Evolutionary conservation across 2,113 vertebrate genomes (phyloP).

Genomic region (Eudorcas thomsonii): DNA sequence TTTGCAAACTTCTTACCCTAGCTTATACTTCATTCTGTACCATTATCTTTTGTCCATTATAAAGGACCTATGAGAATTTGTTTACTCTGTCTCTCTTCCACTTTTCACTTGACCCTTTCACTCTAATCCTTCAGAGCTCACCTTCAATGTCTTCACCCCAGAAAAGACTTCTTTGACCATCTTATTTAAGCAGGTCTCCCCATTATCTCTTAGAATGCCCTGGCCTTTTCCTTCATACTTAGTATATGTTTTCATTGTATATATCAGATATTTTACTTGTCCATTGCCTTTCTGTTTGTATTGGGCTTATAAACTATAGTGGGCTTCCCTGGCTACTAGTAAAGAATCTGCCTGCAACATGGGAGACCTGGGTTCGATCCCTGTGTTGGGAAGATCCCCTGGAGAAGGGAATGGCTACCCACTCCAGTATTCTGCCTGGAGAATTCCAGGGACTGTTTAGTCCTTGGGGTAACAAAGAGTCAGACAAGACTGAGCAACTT

Average conservation of each 20-base stretch:
- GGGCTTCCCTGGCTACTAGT: not conserved
- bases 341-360: accelerated
- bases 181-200: not conserved
- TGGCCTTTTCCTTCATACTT: not conserved
- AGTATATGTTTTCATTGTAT: not conserved
- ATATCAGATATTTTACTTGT: not conserved
- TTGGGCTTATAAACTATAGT: not conserved
- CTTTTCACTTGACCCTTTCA: not conserved
- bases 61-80: not conserved
- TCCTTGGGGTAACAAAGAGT: not conserved
- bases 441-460: not conserved
- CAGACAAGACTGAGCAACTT: not conserved
- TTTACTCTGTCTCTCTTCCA: not conserved
- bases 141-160: not conserved
- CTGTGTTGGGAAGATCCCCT: not conserved
- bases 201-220: not conserved
- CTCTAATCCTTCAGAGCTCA: not conserved
- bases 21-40: not conserved
- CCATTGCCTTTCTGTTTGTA: not conserved
- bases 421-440: not conserved
- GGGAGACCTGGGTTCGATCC: not conserved
- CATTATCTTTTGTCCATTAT: not conserved
- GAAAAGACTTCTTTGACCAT: not conserved
- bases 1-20: not conserved
- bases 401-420: not conserved